A percentile compares a stretch with the other conserved stretches of the same genome.
These are phyloP conservation scores for Bubo bubo DNA, from an alignment of 2,113 vertebrate genomes.

Conservation along the genomic window DNA sequence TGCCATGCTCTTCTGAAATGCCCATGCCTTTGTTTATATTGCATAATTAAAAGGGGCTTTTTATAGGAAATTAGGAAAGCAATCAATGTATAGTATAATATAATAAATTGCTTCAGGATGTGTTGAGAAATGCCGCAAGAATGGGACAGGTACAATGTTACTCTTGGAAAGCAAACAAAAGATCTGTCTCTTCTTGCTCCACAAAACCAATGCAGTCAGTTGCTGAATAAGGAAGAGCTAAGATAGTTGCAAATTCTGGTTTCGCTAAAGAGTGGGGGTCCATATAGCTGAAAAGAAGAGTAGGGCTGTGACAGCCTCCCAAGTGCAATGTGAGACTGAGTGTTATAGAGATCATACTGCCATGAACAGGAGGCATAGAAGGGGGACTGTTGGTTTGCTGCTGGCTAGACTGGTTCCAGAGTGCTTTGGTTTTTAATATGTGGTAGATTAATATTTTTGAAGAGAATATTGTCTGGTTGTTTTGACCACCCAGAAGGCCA, in stretches of 20 bases:
- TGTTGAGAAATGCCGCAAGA: conserved; percentile 8
- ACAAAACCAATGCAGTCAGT: neutral
- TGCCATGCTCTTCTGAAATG: neutral
- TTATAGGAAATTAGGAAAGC: conserved; percentile 33
- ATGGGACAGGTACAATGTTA: neutral
- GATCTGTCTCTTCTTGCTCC: neutral
- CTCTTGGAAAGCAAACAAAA: neutral
- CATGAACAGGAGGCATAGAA: neutral
- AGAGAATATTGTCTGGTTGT: neutral
- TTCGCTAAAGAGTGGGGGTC: neutral
- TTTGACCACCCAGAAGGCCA: neutral
- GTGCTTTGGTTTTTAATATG: neutral
- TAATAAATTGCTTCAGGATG: neutral
- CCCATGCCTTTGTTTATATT: neutral
- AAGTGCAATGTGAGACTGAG: neutral
- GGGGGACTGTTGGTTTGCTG: neutral
- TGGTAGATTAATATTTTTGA: neutral
- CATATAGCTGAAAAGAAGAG: fast-evolving
- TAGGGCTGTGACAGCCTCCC: neutral
- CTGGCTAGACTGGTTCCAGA: neutral
- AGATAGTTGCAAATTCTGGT: neutral
- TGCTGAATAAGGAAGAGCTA: neutral
- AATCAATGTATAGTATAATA: conserved; percentile 5
- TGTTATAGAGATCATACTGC: neutral
- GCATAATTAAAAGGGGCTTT: conserved; percentile 46